These are phyloP conservation scores for Araneus ventricosus DNA, from an alignment of 1,140 invertebrate species.

Conservation along the genomic window DNA sequence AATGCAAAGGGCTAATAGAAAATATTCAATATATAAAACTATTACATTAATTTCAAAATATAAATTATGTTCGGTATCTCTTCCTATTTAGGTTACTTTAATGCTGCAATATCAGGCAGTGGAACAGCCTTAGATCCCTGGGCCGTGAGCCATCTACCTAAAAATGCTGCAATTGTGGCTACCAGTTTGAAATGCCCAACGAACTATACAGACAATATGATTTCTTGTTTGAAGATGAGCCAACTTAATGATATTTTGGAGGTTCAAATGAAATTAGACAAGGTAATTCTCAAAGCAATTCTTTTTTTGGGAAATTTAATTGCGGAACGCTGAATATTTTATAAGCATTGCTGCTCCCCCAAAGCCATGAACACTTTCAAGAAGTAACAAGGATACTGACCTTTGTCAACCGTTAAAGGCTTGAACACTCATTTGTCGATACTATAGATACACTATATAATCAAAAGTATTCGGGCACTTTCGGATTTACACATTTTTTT, in stretches of 20 bases:
- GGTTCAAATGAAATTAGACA: constrained; percentile 34
- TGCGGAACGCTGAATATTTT: neutral
- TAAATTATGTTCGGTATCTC: neutral
- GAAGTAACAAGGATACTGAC: too few species aligned
- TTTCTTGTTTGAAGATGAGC: constrained; percentile 23
- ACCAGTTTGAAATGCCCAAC: neutral
- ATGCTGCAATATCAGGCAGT: constrained; percentile 50
- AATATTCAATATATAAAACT: too few species aligned
- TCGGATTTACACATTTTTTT: too few species aligned
- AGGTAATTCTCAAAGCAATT: constrained; percentile 2
- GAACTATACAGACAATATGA: constrained; percentile 7
- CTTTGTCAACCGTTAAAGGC: too few species aligned
- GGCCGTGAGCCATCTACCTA: neutral
- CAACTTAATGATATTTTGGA: neutral
- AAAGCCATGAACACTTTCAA: too few species aligned
- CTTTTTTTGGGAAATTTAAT: neutral
- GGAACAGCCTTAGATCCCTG: constrained; percentile 67
- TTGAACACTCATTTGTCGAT: too few species aligned
- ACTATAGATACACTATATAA: too few species aligned
- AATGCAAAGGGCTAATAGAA: too few species aligned
- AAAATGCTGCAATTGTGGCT: neutral
- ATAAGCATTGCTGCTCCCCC: too few species aligned
- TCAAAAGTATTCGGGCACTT: too few species aligned
- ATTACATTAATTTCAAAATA: neutral
- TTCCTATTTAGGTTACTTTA: constrained; percentile 48